Evolutionary conservation across 2,888 invertebrate genomes (phyloP).

Genomic region (Cerceris ruficornis): DNA sequence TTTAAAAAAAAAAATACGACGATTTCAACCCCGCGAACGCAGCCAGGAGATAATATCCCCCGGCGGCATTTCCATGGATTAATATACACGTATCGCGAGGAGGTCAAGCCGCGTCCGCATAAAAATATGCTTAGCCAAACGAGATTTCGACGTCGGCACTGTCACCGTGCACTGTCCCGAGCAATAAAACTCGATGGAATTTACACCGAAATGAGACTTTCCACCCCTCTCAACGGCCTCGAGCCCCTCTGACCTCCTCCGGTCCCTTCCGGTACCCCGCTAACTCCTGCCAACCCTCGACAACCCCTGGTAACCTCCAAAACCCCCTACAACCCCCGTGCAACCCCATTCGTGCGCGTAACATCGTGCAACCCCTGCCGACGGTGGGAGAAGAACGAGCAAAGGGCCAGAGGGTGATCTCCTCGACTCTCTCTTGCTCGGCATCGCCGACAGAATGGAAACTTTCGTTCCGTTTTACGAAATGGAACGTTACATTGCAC

Average conservation of each 20-base stretch:
- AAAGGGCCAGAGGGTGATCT: conserved; percentile 6
- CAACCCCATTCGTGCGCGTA: not conserved
- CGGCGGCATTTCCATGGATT: not conserved
- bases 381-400: not conserved
- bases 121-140: conserved; percentile 65
- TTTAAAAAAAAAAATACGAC: too few species aligned
- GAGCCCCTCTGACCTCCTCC: not conserved
- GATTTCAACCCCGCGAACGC: too few species aligned
- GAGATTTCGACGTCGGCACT: conserved; percentile 43
- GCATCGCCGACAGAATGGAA: conserved; percentile 36
- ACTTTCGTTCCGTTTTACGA: conserved; percentile 59
- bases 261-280: not conserved
- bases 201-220: conserved; percentile 67
- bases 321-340: not conserved
- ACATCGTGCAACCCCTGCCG: not conserved
- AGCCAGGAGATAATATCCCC: not conserved
- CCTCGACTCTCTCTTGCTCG: conserved; percentile 11
- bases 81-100: not conserved
- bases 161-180: conserved; percentile 6
- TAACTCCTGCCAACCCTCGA: too few species aligned
- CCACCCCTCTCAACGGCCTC: conserved; percentile 21
- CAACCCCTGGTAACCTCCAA: too few species aligned
- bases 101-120: conserved; percentile 11
- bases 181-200: conserved; percentile 69
- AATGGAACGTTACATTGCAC: conserved; percentile 61